Conservation (phyloP, 2,113 vertebrate species). For the Ancistrus triradiatus region DNA sequence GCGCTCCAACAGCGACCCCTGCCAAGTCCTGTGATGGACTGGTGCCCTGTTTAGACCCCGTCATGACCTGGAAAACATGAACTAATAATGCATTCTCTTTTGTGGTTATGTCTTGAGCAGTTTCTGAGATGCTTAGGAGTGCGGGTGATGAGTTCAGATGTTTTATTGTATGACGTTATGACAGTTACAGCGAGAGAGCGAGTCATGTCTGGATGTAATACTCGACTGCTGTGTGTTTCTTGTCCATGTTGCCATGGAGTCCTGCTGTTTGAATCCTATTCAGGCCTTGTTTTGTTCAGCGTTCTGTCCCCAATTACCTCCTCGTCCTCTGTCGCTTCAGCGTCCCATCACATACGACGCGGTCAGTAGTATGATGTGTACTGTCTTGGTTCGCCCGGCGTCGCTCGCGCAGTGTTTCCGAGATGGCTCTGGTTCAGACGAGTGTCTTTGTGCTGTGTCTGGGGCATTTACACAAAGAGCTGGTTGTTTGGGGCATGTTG, state of each 20-base stretch:
- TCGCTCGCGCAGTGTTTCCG: slow-evolving; percentile 9
- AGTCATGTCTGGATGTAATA: background rate
- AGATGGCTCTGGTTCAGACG: slow-evolving; percentile 9
- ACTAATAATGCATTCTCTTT: no score
- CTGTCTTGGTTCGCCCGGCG: slow-evolving; percentile 31
- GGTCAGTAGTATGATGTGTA: slow-evolving; percentile 4
- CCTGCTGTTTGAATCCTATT: slow-evolving; percentile 2
- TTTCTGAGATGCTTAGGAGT: no score
- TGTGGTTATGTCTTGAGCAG: no score
- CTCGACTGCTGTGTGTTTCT: slow-evolving; percentile 13
- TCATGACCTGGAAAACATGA: no score
- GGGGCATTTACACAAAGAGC: slow-evolving; percentile 21
- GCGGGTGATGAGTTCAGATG: no score
- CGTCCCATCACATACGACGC: no score
- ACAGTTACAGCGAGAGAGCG: no score
- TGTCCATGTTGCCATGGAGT: slow-evolving; percentile 29
- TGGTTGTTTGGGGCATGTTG: slow-evolving; percentile 34
- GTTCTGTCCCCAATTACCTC: slow-evolving; percentile 17
- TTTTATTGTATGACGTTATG: no score
- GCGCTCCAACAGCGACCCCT: no score
- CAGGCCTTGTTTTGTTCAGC: slow-evolving; percentile 20
- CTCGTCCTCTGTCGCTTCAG: background rate
- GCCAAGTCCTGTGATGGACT: no score
- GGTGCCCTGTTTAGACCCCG: no score
- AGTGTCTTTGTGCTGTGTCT: slow-evolving; percentile 16